A percentile compares a stretch with the other conserved stretches of the same genome.
phyloP scores from a whole-genome alignment of 2,113 vertebrate species.

The Scomber scombrus region DNA sequence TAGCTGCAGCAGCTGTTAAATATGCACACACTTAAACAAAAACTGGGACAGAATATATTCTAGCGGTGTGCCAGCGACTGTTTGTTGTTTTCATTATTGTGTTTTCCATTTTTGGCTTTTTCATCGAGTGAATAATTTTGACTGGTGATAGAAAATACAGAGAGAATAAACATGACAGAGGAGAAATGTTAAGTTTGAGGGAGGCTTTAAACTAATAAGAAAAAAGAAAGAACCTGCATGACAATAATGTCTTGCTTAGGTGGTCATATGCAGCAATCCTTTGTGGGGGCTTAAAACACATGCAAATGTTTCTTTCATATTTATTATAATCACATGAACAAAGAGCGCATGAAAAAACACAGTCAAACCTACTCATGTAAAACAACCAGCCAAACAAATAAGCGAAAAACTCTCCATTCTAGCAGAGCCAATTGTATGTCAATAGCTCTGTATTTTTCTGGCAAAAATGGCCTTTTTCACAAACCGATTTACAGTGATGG shows the following conservation, averaged over 20 bases:
- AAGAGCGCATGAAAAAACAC: conserved; percentile 38
- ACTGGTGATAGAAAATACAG: conserved; percentile 29
- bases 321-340: conserved; percentile 56
- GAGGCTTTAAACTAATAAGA: conserved; percentile 39
- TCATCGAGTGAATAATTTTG: conserved; percentile 38
- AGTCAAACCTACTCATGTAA: conserved; percentile 55
- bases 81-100: conserved; percentile 55
- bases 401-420: conserved; percentile 24
- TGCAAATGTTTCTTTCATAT: conserved; percentile 58
- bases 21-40: conserved; percentile 50
- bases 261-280: conserved; percentile 25
- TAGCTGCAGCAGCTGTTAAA: conserved; percentile 48
- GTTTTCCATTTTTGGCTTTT: conserved; percentile 58
- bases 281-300: conserved; percentile 42
- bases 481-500: conserved; percentile 54
- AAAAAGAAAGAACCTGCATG: conserved; percentile 14
- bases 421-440: conserved; percentile 45
- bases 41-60: conserved; percentile 56
- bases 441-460: conserved; percentile 38
- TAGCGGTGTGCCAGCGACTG: not conserved
- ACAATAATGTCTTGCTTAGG: conserved; percentile 38
- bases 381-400: conserved; percentile 47
- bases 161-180: conserved; percentile 28
- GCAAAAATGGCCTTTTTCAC: conserved; percentile 37
- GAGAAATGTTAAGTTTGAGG: conserved; percentile 10